Base-by-base conservation (phyloP, 2,797 vertebrate species). In the Liasis olivaceus region DNA sequence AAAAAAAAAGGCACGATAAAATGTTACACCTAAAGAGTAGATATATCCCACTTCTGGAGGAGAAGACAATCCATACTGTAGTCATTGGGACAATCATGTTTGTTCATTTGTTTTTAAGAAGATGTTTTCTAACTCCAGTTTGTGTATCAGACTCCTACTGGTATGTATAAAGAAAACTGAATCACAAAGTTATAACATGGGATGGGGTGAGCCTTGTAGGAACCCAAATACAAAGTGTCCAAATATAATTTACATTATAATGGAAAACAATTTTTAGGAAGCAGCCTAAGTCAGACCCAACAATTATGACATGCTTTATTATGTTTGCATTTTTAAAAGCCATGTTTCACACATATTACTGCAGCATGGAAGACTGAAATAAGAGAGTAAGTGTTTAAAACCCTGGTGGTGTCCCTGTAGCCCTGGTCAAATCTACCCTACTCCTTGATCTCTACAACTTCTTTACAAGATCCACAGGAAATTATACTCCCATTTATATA, bases 101-200 rank as follows among this genome's bases (percentile, higher is more conserved):
- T 69, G 28, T 22, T 69, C 31, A n/a, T 31, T 13, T 31, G 7
- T 69, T 51, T 51, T 88, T 88, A 87, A 92, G 87, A 60, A 22
- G 69, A 31, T 88, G 28, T 14, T 86, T 93, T 95, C 95, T 96
- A 95, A 95, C 95, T 96, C 94, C 90, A 87, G 72, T 91, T 95
- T 63, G 92, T 93, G 94, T 92, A 42, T 77, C 90, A 93, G 56
- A 92, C 90, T 95, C 92, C 94, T 93, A 86, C 95, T 96, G 94
- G 91, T 85, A 93, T 72, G 84, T 89, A 85, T 93, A 96, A 95
- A 94, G 93, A 95, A 95, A 95, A 90, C 84, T 93, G 93, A 94
- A 95, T 42, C 95, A 94, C 54, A 95, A 93, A 85, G 28, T 93
- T 92, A 64, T 56, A 89, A 89, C 93, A 92, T 92, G 2, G 66